phyloP scores from a whole-genome alignment of 2,797 vertebrate genomes.

The Lagorchestes hirsutus region DNA sequence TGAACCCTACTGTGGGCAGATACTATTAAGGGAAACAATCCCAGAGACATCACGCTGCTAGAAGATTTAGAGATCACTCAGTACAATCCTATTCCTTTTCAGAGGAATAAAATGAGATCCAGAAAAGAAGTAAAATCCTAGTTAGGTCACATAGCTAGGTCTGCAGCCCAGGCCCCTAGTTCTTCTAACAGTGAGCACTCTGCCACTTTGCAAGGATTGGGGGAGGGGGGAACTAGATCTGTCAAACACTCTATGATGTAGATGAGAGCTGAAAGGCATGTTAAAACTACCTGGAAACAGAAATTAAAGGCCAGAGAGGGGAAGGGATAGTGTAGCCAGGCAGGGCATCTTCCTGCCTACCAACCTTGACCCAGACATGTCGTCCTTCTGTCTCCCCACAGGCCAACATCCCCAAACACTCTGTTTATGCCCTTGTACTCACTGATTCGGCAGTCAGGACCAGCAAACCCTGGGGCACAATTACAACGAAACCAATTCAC shows the following conservation, averaged over 20 bases:
- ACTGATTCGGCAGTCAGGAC: constrained; percentile 98
- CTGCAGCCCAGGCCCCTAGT: not conserved
- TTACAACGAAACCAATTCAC: constrained; percentile 98
- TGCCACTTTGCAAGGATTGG: not conserved
- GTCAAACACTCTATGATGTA: not conserved
- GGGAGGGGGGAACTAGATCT: not conserved
- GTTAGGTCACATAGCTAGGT: not conserved
- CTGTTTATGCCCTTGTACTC: constrained; percentile 81
- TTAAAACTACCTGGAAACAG: not conserved
- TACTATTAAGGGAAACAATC: not conserved
- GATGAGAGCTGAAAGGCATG: not conserved
- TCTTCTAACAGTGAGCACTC: not conserved
- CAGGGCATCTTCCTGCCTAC: not conserved
- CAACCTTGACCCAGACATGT: not conserved
- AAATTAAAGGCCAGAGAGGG: not conserved
- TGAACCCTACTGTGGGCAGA: not conserved
- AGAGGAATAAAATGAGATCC: not conserved
- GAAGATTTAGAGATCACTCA: not conserved
- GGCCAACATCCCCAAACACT: not conserved
- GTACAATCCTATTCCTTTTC: not conserved
- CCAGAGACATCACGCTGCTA: not conserved
- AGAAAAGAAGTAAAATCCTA: not conserved
- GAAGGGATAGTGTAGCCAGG: fast-evolving
- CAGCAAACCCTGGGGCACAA: constrained; percentile 94
- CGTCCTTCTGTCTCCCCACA: fast-evolving